Conservation (phyloP, 1,140 invertebrate genomes). For the Delia radicum region DNA sequence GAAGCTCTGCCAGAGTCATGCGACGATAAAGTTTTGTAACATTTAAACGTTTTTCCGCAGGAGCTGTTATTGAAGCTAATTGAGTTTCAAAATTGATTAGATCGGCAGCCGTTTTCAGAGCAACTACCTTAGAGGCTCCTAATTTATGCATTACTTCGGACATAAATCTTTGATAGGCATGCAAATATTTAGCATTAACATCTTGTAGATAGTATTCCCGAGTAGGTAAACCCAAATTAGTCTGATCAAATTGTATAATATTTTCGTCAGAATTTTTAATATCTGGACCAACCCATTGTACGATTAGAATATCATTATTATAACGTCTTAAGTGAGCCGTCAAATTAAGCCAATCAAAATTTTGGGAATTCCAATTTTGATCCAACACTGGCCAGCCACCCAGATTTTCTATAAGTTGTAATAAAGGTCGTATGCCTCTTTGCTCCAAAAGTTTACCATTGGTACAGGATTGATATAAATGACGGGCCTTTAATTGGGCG, state of each 20-base stretch:
- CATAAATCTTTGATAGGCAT: slow-evolving; percentile 79
- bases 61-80: slow-evolving; percentile 61
- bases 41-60: slow-evolving; percentile 79
- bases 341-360: slow-evolving; percentile 75
- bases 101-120: slow-evolving; percentile 67
- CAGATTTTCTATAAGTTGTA: slow-evolving; percentile 69
- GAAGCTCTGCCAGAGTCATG: slow-evolving; percentile 72
- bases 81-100: slow-evolving; percentile 81
- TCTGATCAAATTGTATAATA: slow-evolving; percentile 87
- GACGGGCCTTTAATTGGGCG: slow-evolving; percentile 73
- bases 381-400: slow-evolving; percentile 85
- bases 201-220: slow-evolving; percentile 81
- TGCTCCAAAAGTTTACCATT: slow-evolving; percentile 71
- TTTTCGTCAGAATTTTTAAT: slow-evolving; percentile 85
- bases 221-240: slow-evolving; percentile 80
- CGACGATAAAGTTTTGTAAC: slow-evolving; percentile 71
- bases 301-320: slow-evolving; percentile 79
- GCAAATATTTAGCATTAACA: slow-evolving; percentile 68
- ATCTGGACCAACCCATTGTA: slow-evolving; percentile 84
- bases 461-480: slow-evolving; percentile 82
- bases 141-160: slow-evolving; percentile 68
- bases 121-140: slow-evolving; percentile 63
- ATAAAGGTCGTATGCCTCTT: slow-evolving; percentile 70
- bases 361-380: slow-evolving; percentile 62
- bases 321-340: slow-evolving; percentile 75